Evolutionary conservation across 2,113 vertebrate species (phyloP).

Genomic region (Sminthopsis crassicaudata): DNA sequence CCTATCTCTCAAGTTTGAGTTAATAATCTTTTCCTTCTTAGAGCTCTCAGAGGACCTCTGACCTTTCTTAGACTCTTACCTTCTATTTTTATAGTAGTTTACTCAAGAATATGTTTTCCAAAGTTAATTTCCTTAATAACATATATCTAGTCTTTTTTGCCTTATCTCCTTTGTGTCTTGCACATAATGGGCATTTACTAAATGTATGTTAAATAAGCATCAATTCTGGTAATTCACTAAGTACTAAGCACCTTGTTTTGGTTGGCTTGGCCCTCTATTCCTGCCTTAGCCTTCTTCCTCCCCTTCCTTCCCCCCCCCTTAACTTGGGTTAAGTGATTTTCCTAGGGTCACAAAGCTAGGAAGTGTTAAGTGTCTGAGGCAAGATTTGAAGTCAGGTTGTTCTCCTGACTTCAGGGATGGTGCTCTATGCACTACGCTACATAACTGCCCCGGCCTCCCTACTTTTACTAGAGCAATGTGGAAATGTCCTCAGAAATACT

Average conservation of each 20-base stretch:
- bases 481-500: background rate
- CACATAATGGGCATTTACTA: conserved; percentile 16
- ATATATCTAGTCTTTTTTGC: background rate
- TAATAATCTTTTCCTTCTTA: background rate
- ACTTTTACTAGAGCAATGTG: background rate
- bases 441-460: background rate
- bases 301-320: too few relatives aligned
- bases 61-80: background rate
- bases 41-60: background rate
- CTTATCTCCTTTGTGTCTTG: background rate
- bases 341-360: too few relatives aligned
- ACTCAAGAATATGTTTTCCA: background rate
- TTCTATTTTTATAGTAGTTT: background rate
- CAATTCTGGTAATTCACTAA: background rate
- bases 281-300: background rate
- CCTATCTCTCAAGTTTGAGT: background rate
- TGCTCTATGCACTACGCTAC: too few relatives aligned
- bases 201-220: conserved; percentile 21
- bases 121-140: background rate
- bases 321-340: too few relatives aligned
- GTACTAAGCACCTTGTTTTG: background rate
- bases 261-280: background rate
- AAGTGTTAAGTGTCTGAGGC: too few relatives aligned
- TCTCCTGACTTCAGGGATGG: too few relatives aligned
- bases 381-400: too few relatives aligned